Percentiles rank a stretch among this genome's conserved stretches.
These are phyloP conservation scores for Ostrea edulis DNA, from an alignment of 1,140 invertebrate species.

Conservation along the genomic window DNA sequence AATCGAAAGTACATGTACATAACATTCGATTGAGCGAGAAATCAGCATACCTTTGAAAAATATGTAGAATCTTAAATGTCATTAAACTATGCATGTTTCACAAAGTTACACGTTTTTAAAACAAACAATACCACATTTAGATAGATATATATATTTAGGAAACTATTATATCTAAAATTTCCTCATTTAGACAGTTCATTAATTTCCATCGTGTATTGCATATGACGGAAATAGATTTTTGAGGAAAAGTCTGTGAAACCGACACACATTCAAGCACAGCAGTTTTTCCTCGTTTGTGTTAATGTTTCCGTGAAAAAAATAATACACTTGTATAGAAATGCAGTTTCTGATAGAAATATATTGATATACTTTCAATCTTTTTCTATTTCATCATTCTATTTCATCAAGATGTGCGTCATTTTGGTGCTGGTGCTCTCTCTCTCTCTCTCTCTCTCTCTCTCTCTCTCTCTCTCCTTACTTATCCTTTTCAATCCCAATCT, in stretches of 20 bases:
- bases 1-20: not conserved
- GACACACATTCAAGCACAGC: not conserved
- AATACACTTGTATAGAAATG: not conserved
- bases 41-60: not conserved
- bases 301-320: not conserved
- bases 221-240: conserved; percentile 17
- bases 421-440: not conserved
- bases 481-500: too few relatives aligned
- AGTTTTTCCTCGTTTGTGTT: conserved; percentile 12
- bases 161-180: conserved; percentile 21
- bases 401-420: not conserved
- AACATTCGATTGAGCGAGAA: not conserved
- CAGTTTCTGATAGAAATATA: too few relatives aligned
- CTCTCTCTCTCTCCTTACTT: not conserved
- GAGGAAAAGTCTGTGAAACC: conserved; percentile 1
- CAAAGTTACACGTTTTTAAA: not conserved
- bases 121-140: not conserved
- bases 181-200: not conserved
- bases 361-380: too few relatives aligned
- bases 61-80: not conserved
- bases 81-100: not conserved
- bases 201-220: not conserved
- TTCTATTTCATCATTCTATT: too few relatives aligned
- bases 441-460: not conserved
- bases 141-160: not conserved